A percentile compares a stretch with the other conserved stretches of the same genome.
Conservation (phyloP, 2,888 invertebrate genomes). For the Sialis fuliginosa region DNA sequence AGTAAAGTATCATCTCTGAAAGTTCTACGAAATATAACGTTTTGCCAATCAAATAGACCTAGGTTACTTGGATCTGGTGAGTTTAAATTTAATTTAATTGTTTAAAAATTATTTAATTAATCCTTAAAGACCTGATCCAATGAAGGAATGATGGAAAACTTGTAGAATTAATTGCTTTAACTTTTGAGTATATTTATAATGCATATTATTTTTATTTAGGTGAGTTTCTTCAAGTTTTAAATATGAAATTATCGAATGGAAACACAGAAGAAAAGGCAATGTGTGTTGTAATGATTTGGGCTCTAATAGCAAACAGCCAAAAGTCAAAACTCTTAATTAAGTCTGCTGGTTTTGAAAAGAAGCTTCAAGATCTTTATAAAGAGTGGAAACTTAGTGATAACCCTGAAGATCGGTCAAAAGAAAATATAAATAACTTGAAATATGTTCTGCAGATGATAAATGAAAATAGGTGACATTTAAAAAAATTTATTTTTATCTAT, state of each 20-base stretch:
- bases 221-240: slow-evolving; percentile 29
- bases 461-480: slow-evolving; percentile 10
- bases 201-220: slow-evolving; percentile 20
- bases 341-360: slow-evolving; percentile 27
- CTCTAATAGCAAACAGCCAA: slow-evolving; percentile 49
- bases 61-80: slow-evolving; percentile 31
- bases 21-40: slow-evolving; percentile 34
- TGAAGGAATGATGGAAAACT: too few relatives aligned
- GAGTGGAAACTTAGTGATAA: slow-evolving; percentile 20
- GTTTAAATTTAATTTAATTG: slow-evolving; percentile 7
- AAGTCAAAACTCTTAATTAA: slow-evolving; percentile 40
- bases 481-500: slow-evolving; percentile 1
- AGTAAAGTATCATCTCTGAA: slow-evolving; percentile 25
- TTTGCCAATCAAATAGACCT: slow-evolving; percentile 32
- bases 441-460: slow-evolving; percentile 19
- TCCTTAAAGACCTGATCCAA: too few relatives aligned
- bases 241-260: slow-evolving; percentile 25
- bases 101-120: too few relatives aligned
- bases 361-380: slow-evolving; percentile 28
- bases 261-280: slow-evolving; percentile 26
- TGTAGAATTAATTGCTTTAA: not conserved
- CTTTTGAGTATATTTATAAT: not conserved
- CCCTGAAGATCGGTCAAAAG: slow-evolving; percentile 14
- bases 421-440: slow-evolving; percentile 18
- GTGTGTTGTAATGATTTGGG: slow-evolving; percentile 40